Conservation (phyloP, 2,797 vertebrate genomes). For the Onychomys torridus region DNA sequence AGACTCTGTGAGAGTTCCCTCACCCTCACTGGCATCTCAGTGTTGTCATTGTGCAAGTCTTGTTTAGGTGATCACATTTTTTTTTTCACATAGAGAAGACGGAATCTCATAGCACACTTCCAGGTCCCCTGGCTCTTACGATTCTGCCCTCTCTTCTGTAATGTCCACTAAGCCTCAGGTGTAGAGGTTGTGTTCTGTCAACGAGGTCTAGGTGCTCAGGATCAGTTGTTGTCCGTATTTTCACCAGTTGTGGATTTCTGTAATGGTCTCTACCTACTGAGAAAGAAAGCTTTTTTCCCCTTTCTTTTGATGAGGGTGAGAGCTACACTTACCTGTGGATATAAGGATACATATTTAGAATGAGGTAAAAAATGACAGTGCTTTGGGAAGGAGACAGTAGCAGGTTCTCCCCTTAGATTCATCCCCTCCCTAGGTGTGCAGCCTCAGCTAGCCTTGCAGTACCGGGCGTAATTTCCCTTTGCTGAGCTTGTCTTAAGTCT, state of each 20-base stretch:
- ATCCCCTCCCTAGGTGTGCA: background rate
- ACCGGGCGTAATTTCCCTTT: background rate
- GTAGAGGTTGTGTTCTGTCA: background rate
- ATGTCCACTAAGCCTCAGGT: background rate
- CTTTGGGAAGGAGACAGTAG: background rate
- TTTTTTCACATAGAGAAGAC: background rate
- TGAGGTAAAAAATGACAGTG: background rate
- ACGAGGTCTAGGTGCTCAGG: no score
- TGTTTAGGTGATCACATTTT: background rate
- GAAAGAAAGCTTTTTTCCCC: no score
- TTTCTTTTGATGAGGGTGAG: no score
- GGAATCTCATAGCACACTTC: background rate
- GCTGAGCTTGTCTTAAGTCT: background rate
- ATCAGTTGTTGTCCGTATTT: background rate
- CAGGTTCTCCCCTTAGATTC: no score
- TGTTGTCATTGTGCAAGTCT: background rate
- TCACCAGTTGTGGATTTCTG: background rate
- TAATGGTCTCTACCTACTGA: background rate
- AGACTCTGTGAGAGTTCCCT: background rate
- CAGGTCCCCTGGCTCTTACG: background rate
- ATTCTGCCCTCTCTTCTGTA: background rate
- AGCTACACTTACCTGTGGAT: background rate
- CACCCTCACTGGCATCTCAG: background rate
- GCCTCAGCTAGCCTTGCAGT: no score
- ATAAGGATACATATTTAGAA: background rate